Conservation (phyloP, 2,113 vertebrate species). For the Cavia porcellus region DNA sequence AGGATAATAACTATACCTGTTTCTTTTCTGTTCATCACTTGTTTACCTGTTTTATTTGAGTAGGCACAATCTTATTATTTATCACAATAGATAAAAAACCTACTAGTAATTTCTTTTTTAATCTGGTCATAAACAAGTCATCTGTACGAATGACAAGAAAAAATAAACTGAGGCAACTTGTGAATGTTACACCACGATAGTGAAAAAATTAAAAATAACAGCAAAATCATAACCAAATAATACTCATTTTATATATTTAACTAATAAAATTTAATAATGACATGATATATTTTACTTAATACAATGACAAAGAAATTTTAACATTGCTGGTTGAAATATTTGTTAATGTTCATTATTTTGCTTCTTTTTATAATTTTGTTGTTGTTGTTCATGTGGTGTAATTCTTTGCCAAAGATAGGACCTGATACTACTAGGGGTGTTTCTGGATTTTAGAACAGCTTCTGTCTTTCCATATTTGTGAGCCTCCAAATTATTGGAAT, state of each 20-base stretch:
- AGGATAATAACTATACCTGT: neutral
- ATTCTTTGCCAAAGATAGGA: neutral
- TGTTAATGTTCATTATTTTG: neutral
- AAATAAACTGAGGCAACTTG: neutral
- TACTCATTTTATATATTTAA: neutral
- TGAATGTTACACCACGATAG: neutral
- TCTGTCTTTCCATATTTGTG: neutral
- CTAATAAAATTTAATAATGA: neutral
- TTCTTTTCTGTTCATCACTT: neutral
- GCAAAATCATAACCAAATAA: neutral
- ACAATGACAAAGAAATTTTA: neutral
- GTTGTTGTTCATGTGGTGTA: neutral
- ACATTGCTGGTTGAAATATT: neutral
- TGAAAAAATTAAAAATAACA: conserved; percentile 9
- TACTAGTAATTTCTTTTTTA: neutral
- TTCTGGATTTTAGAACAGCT: neutral
- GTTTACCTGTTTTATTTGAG: neutral
- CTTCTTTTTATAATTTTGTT: neutral
- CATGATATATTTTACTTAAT: neutral
- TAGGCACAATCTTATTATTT: neutral
- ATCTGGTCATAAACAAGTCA: neutral
- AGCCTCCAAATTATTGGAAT: neutral
- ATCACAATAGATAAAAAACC: neutral
- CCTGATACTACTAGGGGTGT: neutral
- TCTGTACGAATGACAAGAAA: neutral